Evolutionary conservation across 2,797 vertebrate species (phyloP), one percentile per base, ranked within the genome.

Genomic region (Dermochelys coriacea): DNA sequence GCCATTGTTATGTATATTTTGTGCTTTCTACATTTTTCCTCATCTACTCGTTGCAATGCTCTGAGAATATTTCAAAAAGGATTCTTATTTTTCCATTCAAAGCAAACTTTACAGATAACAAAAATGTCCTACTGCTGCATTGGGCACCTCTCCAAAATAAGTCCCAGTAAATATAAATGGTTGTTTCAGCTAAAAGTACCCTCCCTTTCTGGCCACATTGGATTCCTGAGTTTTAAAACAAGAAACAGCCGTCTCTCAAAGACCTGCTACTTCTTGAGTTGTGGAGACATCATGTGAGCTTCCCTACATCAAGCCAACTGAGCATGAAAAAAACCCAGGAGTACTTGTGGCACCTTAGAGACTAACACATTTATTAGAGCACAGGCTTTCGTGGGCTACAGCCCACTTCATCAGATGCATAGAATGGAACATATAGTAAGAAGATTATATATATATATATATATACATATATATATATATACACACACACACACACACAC

Each of bases 221-320:
- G 80, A 79, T 79, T 91, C 52, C 18, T 61, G 41, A 89, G 54
- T 79, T 96, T 87, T 85, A 80, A 90, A 94, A 83, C 95, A 80
- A 45, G 55, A 91, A 86, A 83, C 37, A 0, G 29, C 12, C 85
- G 14, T 80, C 87, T 77, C 64, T 92, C 64, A 80, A 87, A 87
- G 8, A 81, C 1, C 25, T 9, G 49, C 8, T 92, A 94, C 88
- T 90, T 8, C 52, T 78, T 78, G 68, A 84, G 79, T 71, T 78
- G 10, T 80, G 64, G 52, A 93, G 90, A 59, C n/a, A 87, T 79
- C 57, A 87, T 61, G 18, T 77, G 87, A 92, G 86, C 82, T 84
- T 81, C 3, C 19, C 29, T 74, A 19, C 89, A 94, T 86, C 86
- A 86, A 68, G 86, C 86, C 52, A 92, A 71, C 59, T 90, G 12